Base-by-base conservation (phyloP, 2,888 invertebrate genomes). In the Bellardia pandia region DNA sequence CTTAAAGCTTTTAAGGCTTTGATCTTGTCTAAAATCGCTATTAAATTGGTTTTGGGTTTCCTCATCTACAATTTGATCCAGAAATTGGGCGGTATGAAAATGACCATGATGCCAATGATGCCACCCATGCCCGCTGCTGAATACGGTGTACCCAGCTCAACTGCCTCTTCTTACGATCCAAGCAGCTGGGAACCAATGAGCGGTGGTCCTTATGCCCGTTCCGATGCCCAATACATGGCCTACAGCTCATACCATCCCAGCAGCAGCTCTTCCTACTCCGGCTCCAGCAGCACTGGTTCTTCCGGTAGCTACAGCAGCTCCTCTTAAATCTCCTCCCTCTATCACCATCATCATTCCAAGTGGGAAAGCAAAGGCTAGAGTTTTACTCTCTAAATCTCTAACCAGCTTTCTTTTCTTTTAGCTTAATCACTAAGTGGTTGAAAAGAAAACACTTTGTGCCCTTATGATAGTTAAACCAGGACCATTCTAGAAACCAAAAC, bases 1-100 rank as follows among this genome's bases (percentile, higher is more conserved):
- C 94, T 97, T 90, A 97, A 97, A 94, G 96, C 98, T 37, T 94
- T 96, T 90, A 97, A 97, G 93, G 98, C 98, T 86, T 94, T 97
- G 88, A 95, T 98, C 87, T 95, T 97, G 90, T 97, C 97, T 92
- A 98, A 98, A 93, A 94, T 97, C 90, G 97, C 97, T 88, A 96
- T 98, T 91, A 95, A 96, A 51, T 94, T 97, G 86, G 97, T 97
- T 68, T 94, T 97, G 74, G 97, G 97, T 85, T 97, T 98, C 94
- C 94, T 97, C 72, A 95, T 96, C 89, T 96, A 96, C 93, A 97
- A 97, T 92, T 94, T 97, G 91, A 93, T 96, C 86, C 96, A 96
- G 93, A 97, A 97, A 94, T 95, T 96, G 93, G 97, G 97, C 94
- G 96, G 95, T 91, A 96, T 97, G 96, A 95, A 96, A 85, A 96